phyloP scores from a whole-genome alignment of 1,140 invertebrate genomes.

The Ips typographus region DNA sequence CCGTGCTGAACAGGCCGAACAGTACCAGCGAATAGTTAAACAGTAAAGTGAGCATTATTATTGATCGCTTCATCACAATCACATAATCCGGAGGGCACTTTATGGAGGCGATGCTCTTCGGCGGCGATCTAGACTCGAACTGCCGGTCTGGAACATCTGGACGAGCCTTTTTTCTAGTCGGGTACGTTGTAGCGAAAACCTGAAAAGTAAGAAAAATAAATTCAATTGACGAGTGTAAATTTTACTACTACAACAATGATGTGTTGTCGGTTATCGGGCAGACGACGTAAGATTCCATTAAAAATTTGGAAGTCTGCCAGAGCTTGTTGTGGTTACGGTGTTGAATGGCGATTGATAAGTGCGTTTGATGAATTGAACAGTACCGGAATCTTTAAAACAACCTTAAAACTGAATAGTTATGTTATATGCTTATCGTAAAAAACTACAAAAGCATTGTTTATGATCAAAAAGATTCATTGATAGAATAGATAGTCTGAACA shows the following conservation, averaged over 20 bases:
- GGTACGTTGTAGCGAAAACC: background rate
- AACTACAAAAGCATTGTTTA: too few species aligned
- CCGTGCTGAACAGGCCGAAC: conserved; percentile 16
- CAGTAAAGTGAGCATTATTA: conserved; percentile 24
- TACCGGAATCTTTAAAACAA: too few species aligned
- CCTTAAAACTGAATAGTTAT: too few species aligned
- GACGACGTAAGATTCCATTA: conserved; percentile 28
- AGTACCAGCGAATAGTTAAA: conserved; percentile 27
- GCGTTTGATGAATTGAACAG: background rate
- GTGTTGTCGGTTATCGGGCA: conserved; percentile 5
- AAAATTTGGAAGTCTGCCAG: conserved; percentile 25
- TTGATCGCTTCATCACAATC: conserved; percentile 21
- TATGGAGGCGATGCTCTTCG: conserved; percentile 8
- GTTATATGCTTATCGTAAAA: too few species aligned
- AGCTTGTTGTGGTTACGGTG: background rate
- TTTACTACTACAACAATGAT: conserved; percentile 7
- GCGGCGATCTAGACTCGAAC: conserved; percentile 8
- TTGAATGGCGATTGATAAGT: background rate
- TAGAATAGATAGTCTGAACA: too few species aligned
- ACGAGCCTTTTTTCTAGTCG: conserved; percentile 18
- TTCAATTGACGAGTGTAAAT: background rate
- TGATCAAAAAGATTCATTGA: too few species aligned
- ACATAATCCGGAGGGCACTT: conserved; percentile 4
- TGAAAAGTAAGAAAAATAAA: conserved; percentile 32
- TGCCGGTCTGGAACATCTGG: conserved; percentile 24